phyloP scores from a whole-genome alignment of 2,113 vertebrate species.

The Peromyscus maniculatus region DNA sequence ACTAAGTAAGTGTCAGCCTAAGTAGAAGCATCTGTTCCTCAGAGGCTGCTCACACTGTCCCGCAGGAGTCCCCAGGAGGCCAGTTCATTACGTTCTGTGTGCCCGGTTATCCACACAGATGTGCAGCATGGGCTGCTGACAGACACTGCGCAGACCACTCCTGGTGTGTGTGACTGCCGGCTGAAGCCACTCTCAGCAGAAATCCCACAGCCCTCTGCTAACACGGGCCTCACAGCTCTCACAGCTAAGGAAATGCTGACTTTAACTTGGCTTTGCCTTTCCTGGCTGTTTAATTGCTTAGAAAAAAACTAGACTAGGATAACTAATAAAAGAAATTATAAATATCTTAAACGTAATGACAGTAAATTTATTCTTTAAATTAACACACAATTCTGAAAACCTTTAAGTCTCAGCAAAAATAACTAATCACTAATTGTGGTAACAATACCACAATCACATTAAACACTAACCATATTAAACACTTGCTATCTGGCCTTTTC shows the following conservation, averaged over 20 bases:
- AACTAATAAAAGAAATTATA: conserved; percentile 35
- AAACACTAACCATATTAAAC: not conserved
- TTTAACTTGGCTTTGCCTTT: not conserved
- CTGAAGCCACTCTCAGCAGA: not conserved
- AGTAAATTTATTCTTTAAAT: conserved; percentile 44
- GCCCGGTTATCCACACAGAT: not conserved
- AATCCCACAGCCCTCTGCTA: not conserved
- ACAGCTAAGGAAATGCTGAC: conserved; percentile 25
- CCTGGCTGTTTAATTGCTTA: conserved; percentile 5
- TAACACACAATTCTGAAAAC: conserved; percentile 29
- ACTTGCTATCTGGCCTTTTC: not conserved
- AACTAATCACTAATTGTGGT: not conserved
- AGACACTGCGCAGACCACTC: not conserved
- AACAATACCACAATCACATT: not conserved
- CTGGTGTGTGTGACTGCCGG: not conserved
- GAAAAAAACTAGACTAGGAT: not conserved
- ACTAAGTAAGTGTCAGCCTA: not conserved
- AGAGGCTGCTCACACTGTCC: not conserved
- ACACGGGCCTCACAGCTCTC: not conserved
- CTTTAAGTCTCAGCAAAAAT: not conserved
- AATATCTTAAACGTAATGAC: conserved; percentile 14
- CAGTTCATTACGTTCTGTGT: not conserved
- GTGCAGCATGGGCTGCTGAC: not conserved
- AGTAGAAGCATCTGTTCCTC: not conserved
- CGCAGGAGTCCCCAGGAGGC: not conserved